Evolutionary conservation across 2,113 vertebrate genomes (phyloP).

Genomic region (Orientallactaga bullata): DNA sequence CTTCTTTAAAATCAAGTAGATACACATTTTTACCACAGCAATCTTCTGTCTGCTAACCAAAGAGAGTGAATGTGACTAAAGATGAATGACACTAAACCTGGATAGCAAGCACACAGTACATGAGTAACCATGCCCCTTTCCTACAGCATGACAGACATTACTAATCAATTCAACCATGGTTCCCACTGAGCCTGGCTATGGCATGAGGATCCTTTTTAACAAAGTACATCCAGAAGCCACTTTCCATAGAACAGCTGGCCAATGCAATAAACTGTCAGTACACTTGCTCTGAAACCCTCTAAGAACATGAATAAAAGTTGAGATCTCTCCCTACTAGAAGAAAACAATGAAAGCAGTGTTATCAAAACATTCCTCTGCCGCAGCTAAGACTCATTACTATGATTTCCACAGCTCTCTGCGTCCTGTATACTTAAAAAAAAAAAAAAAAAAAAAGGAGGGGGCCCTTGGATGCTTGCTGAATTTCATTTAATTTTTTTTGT

Average conservation of each 20-base stretch:
- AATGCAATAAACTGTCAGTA: background rate
- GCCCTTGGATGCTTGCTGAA: conserved; percentile 17
- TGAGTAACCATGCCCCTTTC: background rate
- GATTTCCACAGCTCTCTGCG: background rate
- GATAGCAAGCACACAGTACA: background rate
- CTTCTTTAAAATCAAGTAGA: conserved; percentile 8
- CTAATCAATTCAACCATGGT: background rate
- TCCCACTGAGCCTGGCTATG: background rate
- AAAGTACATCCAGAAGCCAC: background rate
- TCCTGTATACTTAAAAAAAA: background rate
- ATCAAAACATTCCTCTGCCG: background rate
- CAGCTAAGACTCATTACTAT: background rate
- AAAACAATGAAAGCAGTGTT: background rate
- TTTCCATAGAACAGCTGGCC: background rate
- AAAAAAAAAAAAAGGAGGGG: background rate
- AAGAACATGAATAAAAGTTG: background rate
- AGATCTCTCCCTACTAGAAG: background rate
- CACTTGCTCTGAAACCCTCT: background rate
- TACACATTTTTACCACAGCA: background rate
- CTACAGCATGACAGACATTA: background rate
- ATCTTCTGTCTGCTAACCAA: background rate
- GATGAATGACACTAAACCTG: background rate
- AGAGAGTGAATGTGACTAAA: background rate
- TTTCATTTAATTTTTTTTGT: conserved; percentile 16
- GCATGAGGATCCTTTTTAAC: background rate